Evolutionary conservation across 2,888 invertebrate species (phyloP).

Genomic region (Lasioglossum zephyrum): DNA sequence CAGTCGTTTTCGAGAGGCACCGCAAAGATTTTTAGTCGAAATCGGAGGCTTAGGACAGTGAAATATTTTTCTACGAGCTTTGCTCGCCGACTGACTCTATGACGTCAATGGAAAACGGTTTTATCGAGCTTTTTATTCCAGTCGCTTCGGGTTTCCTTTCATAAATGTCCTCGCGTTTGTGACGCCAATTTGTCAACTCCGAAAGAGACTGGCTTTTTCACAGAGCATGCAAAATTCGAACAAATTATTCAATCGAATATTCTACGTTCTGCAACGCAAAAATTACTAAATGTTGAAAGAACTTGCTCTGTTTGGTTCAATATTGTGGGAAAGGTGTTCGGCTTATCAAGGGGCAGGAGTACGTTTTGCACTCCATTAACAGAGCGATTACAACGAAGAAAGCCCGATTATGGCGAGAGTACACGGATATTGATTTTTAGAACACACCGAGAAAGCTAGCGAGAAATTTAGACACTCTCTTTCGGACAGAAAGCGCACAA

Average conservation of each 20-base stretch:
- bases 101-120: background rate
- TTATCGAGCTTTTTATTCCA: background rate
- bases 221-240: background rate
- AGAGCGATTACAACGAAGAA: background rate
- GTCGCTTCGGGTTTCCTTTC: background rate
- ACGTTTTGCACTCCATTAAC: background rate
- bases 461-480: background rate
- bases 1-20: background rate
- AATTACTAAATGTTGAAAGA: background rate
- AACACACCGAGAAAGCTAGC: background rate
- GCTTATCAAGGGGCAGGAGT: background rate
- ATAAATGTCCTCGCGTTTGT: background rate
- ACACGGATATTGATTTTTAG: background rate
- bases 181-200: background rate
- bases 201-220: background rate
- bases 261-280: background rate
- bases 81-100: background rate
- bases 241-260: background rate
- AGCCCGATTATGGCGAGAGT: background rate
- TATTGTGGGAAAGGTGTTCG: background rate
- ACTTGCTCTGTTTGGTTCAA: background rate
- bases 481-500: background rate
- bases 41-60: background rate
- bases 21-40: background rate
- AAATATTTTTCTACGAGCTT: background rate